phyloP scores from a whole-genome alignment of 1,140 invertebrate genomes.

The Colletes gigas region DNA sequence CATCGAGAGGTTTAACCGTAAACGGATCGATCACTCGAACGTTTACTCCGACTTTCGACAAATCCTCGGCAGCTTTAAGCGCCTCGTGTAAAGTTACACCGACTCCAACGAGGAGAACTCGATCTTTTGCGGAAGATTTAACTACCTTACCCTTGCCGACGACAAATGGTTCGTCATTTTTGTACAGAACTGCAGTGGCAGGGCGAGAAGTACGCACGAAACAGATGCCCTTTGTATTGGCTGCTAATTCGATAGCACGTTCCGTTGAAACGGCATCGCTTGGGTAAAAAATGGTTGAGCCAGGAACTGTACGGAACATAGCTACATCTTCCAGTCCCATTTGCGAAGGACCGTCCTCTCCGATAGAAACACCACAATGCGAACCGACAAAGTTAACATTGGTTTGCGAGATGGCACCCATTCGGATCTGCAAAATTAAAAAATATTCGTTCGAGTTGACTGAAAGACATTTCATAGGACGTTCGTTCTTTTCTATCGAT shows the following conservation, averaged over 20 bases:
- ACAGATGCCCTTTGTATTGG: conserved; percentile 97
- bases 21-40: conserved; percentile 95
- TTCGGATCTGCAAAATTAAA: conserved; percentile 88
- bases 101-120: conserved; percentile 93
- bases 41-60: conserved; percentile 86
- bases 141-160: conserved; percentile 92
- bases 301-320: conserved; percentile 96
- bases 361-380: conserved; percentile 97
- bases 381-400: conserved; percentile 98
- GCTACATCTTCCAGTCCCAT: conserved; percentile 99
- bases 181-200: conserved; percentile 93
- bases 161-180: conserved; percentile 91
- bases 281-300: conserved; percentile 97
- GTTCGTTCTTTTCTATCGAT: background rate
- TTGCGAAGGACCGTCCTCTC: conserved; percentile 99
- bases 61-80: conserved; percentile 89
- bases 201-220: conserved; percentile 98
- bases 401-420: conserved; percentile 99
- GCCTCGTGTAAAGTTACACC: conserved; percentile 97
- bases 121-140: conserved; percentile 87
- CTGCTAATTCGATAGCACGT: conserved; percentile 96
- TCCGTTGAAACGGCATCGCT: conserved; percentile 97
- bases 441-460: background rate
- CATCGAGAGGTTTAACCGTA: conserved; percentile 97
- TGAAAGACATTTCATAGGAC: too few relatives aligned